A percentile compares a stretch with the other conserved stretches of the same genome.
phyloP scores from a whole-genome alignment of 2,888 invertebrate species.

The Meghimatium bilineatum region DNA sequence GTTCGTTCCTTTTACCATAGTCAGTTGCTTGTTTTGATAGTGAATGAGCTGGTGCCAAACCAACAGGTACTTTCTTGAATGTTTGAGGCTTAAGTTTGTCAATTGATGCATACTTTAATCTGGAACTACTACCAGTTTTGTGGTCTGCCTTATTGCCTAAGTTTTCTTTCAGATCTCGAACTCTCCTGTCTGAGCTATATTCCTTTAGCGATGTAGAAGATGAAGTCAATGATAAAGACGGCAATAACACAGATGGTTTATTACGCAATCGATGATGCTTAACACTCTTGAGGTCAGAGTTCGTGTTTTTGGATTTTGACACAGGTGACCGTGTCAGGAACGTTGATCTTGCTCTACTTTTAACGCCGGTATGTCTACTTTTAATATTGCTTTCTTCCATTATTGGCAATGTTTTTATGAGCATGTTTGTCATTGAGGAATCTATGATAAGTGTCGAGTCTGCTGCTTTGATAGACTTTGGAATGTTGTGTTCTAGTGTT shows the following conservation, averaged over 20 bases:
- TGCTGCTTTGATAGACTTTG: background rate
- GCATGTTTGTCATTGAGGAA: background rate
- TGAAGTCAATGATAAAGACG: background rate
- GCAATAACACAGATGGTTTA: background rate
- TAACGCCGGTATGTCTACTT: background rate
- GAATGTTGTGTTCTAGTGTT: background rate
- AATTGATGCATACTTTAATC: background rate
- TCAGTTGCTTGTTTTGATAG: background rate
- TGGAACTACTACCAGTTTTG: background rate
- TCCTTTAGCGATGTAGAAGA: background rate
- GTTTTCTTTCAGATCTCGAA: background rate
- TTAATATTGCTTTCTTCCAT: background rate
- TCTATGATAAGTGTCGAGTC: background rate
- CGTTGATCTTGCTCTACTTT: background rate
- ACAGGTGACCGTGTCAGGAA: background rate
- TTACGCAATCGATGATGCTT: constrained; percentile 46
- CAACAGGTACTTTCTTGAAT: background rate
- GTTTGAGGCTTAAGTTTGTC: background rate
- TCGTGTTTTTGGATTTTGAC: background rate
- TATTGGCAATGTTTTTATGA: background rate
- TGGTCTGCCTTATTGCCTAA: background rate
- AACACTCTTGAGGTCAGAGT: constrained; percentile 44
- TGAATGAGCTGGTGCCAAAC: background rate
- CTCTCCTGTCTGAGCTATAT: background rate
- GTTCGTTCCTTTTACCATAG: background rate